Conservation (phyloP, 2,113 vertebrate species). For the Periophthalmus modestus region DNA sequence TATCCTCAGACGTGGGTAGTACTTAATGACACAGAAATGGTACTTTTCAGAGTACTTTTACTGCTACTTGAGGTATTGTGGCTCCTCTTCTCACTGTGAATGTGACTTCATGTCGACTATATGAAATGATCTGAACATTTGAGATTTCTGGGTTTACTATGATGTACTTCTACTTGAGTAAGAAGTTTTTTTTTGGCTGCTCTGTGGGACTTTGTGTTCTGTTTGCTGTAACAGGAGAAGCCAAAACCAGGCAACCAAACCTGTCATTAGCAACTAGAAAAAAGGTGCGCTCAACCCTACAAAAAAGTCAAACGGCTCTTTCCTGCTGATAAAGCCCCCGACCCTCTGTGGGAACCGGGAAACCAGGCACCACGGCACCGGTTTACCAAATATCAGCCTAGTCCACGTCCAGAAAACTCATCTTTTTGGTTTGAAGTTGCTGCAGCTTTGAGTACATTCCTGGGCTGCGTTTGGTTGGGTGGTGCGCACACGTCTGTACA, state of each 20-base stretch:
- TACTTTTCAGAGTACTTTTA: no score
- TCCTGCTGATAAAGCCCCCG: neutral
- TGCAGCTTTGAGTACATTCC: neutral
- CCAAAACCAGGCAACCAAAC: conserved; percentile 12
- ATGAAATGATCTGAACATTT: no score
- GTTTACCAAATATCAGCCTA: neutral
- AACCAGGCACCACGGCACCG: no score
- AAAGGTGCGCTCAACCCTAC: neutral
- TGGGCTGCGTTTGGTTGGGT: neutral
- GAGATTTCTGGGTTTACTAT: no score
- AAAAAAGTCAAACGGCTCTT: neutral
- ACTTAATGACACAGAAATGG: no score
- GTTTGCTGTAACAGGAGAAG: neutral
- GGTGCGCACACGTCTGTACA: neutral
- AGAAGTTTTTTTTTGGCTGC: no score
- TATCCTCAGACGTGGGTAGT: no score
- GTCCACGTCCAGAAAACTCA: neutral
- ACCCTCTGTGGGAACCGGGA: neutral
- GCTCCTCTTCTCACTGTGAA: no score
- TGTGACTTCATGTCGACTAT: no score
- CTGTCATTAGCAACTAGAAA: conserved; percentile 28
- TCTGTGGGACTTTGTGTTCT: no score
- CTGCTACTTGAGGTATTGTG: no score
- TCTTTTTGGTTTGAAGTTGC: neutral
- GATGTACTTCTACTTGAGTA: no score